phyloP scores from a whole-genome alignment of 53 echinoderm and acorn worm species.

The Zoroaster sp. region DNA sequence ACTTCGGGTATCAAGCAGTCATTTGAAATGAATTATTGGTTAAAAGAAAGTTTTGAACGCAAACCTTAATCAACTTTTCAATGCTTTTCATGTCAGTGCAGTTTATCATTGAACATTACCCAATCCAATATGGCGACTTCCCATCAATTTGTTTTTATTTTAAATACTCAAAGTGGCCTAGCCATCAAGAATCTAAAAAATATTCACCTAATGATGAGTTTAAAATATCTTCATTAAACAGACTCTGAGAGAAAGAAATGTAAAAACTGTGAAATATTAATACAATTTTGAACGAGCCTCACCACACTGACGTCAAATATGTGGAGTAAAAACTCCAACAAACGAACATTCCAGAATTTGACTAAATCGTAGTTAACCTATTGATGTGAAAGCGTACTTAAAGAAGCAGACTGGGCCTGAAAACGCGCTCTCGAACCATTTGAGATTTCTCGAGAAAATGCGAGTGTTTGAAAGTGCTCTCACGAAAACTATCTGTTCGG shows the following conservation, averaged over 20 bases:
- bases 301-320: constrained; percentile 42
- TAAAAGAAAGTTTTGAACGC: not conserved
- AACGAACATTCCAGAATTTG: constrained; percentile 35
- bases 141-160: constrained; percentile 30
- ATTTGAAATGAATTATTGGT: not conserved
- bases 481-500: too few species aligned
- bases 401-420: not conserved
- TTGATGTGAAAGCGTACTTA: not conserved
- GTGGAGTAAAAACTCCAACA: constrained; percentile 23
- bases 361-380: not conserved
- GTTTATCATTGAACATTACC: not conserved
- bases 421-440: too few species aligned
- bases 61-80: not conserved
- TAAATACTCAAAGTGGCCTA: not conserved
- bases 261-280: not conserved
- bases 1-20: constrained; percentile 23
- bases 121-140: constrained; percentile 58
- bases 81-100: not conserved
- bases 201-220: not conserved
- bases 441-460: too few species aligned
- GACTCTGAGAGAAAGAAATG: not conserved
- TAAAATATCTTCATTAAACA: not conserved
- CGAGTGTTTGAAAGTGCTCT: too few species aligned
- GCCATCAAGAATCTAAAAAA: not conserved
- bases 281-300: constrained; percentile 4